Percentiles rank a stretch among this genome's conserved stretches.
Conservation (phyloP, 2,113 vertebrate genomes). For the Passer montanus region DNA sequence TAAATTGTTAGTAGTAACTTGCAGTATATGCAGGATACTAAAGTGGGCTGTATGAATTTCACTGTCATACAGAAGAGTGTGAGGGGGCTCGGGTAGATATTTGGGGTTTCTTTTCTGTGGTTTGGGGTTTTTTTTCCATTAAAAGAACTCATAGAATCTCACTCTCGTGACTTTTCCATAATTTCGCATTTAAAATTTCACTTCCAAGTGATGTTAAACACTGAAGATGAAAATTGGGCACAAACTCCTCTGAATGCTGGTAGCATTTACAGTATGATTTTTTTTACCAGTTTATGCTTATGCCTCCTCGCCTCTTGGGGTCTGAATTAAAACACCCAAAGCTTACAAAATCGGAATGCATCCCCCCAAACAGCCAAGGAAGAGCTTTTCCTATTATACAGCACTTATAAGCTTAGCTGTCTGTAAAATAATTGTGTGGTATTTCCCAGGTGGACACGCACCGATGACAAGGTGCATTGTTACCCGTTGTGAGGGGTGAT, state of each 20-base stretch:
- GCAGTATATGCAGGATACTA: not conserved
- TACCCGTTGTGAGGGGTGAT: fast-evolving
- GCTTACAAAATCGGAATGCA: not conserved
- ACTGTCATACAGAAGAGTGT: not conserved
- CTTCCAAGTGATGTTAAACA: not conserved
- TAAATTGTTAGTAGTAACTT: not conserved
- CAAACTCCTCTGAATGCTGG: fast-evolving
- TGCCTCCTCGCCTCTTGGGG: not conserved
- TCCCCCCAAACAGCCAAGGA: not conserved
- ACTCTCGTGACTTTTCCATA: not conserved
- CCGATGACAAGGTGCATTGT: fast-evolving
- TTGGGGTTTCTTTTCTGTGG: not conserved
- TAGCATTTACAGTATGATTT: not conserved
- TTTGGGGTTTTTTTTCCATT: not conserved
- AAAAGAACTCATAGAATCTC: not conserved
- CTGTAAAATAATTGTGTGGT: fast-evolving
- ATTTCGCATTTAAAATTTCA: not conserved
- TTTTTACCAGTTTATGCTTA: not conserved
- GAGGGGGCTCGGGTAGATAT: fast-evolving
- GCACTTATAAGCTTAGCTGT: not conserved
- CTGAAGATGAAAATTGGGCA: not conserved
- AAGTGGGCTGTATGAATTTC: not conserved
- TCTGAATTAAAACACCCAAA: not conserved
- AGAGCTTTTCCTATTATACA: fast-evolving
- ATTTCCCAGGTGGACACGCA: fast-evolving